Conservation (phyloP, 2,888 invertebrate species). For the Alviniconcha strummeri region DNA sequence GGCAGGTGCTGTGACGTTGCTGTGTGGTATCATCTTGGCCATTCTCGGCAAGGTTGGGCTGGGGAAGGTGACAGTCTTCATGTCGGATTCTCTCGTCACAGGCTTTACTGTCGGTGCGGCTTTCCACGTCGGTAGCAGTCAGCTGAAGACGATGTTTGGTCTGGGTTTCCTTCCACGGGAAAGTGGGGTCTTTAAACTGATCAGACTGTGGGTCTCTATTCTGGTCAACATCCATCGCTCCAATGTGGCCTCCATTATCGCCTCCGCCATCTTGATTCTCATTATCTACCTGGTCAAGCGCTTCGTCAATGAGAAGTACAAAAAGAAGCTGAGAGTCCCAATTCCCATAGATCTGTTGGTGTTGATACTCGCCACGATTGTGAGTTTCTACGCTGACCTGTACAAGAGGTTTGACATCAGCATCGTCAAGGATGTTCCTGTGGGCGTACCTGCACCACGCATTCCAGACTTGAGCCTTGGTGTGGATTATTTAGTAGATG, state of each 20-base stretch:
- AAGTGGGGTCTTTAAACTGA: slow-evolving; percentile 31
- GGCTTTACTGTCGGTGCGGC: slow-evolving; percentile 91
- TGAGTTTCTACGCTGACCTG: slow-evolving; percentile 35
- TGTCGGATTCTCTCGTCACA: slow-evolving; percentile 79
- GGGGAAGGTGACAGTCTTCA: slow-evolving; percentile 50
- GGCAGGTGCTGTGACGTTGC: slow-evolving; percentile 48
- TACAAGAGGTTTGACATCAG: slow-evolving; percentile 35
- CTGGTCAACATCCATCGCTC: slow-evolving; percentile 48
- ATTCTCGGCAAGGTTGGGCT: slow-evolving; percentile 47
- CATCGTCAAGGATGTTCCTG: slow-evolving; percentile 42
- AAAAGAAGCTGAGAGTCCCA: slow-evolving; percentile 72
- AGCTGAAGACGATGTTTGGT: slow-evolving; percentile 75
- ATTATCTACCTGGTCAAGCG: slow-evolving; percentile 62
- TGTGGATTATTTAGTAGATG: slow-evolving; percentile 71
- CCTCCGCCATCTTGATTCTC: slow-evolving; percentile 54
- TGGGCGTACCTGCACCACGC: slow-evolving; percentile 48
- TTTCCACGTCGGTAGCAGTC: slow-evolving; percentile 86
- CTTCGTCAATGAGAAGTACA: slow-evolving; percentile 57
- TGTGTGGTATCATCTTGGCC: slow-evolving; percentile 49
- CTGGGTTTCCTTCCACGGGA: slow-evolving; percentile 47
- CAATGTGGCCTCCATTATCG: slow-evolving; percentile 43
- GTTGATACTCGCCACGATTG: slow-evolving; percentile 42
- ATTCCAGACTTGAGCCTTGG: slow-evolving; percentile 46
- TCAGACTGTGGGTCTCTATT: slow-evolving; percentile 41
- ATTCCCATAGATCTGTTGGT: slow-evolving; percentile 72